phyloP scores from a whole-genome alignment of 2,113 vertebrate species.

The Nanorana parkeri region DNA sequence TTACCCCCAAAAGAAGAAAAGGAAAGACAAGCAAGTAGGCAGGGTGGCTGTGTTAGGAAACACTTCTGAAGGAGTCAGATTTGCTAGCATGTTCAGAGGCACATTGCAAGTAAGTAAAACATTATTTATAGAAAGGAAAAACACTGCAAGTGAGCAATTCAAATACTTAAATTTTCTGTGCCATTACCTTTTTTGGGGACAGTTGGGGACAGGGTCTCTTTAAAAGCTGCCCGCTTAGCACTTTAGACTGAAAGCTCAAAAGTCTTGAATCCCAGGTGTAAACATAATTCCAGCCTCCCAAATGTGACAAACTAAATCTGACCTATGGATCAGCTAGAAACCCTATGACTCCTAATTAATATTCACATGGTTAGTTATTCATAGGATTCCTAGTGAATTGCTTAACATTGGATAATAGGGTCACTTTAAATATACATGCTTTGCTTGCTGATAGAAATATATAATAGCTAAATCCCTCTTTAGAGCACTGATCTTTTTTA shows the following conservation, averaged over 20 bases:
- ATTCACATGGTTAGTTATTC: conserved; percentile 43
- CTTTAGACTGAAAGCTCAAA: not conserved
- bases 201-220: too few species aligned
- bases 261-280: conserved; percentile 14
- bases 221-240: not conserved
- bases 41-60: too few species aligned
- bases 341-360: conserved; percentile 32
- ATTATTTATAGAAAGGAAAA: too few species aligned
- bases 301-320: conserved; percentile 48
- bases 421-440: conserved; percentile 51
- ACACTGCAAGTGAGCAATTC: too few species aligned
- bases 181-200: too few species aligned
- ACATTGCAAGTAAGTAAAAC: too few species aligned
- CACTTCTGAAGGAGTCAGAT: too few species aligned
- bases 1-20: too few species aligned
- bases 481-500: conserved; percentile 27
- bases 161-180: too few species aligned
- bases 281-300: conserved; percentile 17
- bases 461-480: conserved; percentile 29
- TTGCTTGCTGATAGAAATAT: conserved; percentile 24
- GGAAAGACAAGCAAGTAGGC: too few species aligned
- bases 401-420: conserved; percentile 52
- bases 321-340: conserved; percentile 41
- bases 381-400: conserved; percentile 50
- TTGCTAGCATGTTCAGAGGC: too few species aligned